Percentiles rank a stretch among this genome's conserved stretches.
Conservation (phyloP, 2,797 vertebrate genomes). For the Hydrocynus forskahlii region DNA sequence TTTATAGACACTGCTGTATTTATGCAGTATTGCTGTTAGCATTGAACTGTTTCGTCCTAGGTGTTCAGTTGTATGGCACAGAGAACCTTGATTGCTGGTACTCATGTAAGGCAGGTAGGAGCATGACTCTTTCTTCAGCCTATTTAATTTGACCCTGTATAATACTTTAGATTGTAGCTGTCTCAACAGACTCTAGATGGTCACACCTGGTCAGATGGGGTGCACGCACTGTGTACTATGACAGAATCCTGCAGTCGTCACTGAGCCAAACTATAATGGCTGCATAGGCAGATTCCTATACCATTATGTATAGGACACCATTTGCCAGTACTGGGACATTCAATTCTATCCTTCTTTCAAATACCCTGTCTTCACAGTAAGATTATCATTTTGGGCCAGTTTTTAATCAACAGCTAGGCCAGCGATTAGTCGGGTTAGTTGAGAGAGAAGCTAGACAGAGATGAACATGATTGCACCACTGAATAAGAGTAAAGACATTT, state of each 20-base stretch:
- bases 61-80: not conserved
- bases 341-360: not conserved
- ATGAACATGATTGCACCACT: not conserved
- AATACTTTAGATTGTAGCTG: not conserved
- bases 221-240: not conserved
- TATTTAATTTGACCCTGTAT: not conserved
- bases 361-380: not conserved
- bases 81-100: not conserved
- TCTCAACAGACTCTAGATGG: not conserved
- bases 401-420: not conserved
- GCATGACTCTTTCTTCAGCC: not conserved
- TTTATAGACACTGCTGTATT: not conserved
- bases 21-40: not conserved
- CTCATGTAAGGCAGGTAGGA: not conserved
- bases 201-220: not conserved
- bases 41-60: not conserved
- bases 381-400: not conserved
- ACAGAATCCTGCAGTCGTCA: not conserved
- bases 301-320: not conserved
- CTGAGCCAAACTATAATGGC: not conserved
- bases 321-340: not conserved
- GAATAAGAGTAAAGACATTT: not conserved
- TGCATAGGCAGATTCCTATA: not conserved
- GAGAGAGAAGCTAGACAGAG: slow-evolving; percentile 25
- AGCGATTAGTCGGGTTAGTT: slow-evolving; percentile 30